A percentile compares a stretch with the other conserved stretches of the same genome.
These are phyloP conservation scores for Clusia tigrina DNA, from an alignment of 2,888 invertebrate genomes.

Conservation along the genomic window DNA sequence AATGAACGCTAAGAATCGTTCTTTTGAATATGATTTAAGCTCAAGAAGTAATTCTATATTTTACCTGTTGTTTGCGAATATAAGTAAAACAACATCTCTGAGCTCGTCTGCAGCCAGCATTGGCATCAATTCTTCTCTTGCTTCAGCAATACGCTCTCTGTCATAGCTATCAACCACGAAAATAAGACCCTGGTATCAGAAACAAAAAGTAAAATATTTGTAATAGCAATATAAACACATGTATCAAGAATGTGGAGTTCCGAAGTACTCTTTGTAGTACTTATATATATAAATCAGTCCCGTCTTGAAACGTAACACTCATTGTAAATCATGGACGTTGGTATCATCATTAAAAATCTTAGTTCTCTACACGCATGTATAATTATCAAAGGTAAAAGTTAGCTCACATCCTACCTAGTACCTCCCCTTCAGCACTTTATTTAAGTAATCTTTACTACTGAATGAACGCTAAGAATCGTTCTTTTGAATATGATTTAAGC, in stretches of 20 bases:
- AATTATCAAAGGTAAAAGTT: too few relatives aligned
- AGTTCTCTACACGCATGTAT: too few relatives aligned
- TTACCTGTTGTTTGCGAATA: constrained; percentile 99
- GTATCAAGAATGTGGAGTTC: too few relatives aligned
- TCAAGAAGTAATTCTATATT: too few relatives aligned
- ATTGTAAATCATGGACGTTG: constrained; percentile 48
- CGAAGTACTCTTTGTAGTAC: background rate
- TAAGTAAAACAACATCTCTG: constrained; percentile 97
- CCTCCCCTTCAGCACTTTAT: too few relatives aligned
- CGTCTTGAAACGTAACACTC: constrained; percentile 63
- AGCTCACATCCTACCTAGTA: too few relatives aligned
- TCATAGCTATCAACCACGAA: constrained; percentile 99
- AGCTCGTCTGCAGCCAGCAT: constrained; percentile 99
- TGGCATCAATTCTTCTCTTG: constrained; percentile 97
- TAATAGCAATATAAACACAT: constrained; percentile 8
- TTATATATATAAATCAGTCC: constrained; percentile 48
- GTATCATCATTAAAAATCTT: constrained; percentile 58
- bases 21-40: too few relatives aligned
- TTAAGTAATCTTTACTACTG: too few relatives aligned
- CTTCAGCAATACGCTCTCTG: constrained; percentile 98
- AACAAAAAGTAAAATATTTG: background rate
- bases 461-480: too few relatives aligned
- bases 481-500: too few relatives aligned
- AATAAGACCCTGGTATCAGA: constrained; percentile 87
- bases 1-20: too few relatives aligned